phyloP scores from a whole-genome alignment of 1,140 invertebrate species.

The Nylanderia fulva region DNA sequence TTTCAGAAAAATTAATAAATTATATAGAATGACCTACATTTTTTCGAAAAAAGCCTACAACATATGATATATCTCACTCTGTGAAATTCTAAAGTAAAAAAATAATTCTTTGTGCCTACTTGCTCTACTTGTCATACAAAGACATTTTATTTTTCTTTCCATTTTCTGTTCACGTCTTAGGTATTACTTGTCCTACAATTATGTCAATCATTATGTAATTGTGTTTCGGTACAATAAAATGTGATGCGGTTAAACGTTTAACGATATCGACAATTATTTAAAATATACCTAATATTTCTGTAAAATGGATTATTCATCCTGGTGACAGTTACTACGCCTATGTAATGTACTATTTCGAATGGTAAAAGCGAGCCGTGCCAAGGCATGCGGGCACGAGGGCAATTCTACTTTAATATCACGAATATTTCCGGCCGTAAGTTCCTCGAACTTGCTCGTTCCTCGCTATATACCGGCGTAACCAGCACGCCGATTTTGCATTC shows the following conservation, averaged over 20 bases:
- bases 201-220: background rate
- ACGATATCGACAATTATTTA: conserved; percentile 5
- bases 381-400: conserved; percentile 73
- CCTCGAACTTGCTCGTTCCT: conserved; percentile 77
- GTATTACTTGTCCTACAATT: background rate
- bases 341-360: conserved; percentile 65
- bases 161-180: background rate
- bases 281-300: background rate
- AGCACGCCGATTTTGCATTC: conserved; percentile 76
- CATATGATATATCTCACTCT: background rate
- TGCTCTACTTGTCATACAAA: background rate
- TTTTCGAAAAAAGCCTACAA: background rate
- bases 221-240: background rate
- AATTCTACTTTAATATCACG: conserved; percentile 84
- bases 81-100: background rate
- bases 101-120: background rate
- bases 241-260: conserved; percentile 14
- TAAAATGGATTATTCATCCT: background rate
- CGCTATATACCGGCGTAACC: conserved; percentile 72
- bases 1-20: background rate
- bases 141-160: background rate
- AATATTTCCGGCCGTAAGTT: conserved; percentile 82
- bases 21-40: background rate
- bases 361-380: conserved; percentile 74
- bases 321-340: conserved; percentile 22